Conservation (phyloP, 2,797 vertebrate species). For the Parotocinclus haroldoi region DNA sequence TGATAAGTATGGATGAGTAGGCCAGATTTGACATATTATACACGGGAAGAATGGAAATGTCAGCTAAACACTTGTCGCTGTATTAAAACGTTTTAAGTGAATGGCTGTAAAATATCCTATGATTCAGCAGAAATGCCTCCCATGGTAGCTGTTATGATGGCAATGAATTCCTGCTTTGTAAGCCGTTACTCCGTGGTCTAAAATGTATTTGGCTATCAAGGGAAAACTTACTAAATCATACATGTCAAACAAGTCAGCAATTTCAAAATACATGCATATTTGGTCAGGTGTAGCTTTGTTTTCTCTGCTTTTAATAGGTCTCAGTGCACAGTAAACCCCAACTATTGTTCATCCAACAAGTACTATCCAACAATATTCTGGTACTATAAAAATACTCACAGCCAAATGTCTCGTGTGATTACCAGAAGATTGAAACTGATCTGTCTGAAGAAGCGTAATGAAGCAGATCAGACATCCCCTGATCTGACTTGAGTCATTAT, state of each 20-base stretch:
- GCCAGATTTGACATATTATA: slow-evolving; percentile 5
- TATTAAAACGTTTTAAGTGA: slow-evolving; percentile 20
- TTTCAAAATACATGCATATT: slow-evolving; percentile 3
- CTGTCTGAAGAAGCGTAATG: slow-evolving; percentile 29
- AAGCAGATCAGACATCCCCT: slow-evolving; percentile 25
- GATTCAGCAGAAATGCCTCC: slow-evolving; percentile 31
- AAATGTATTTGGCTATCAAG: slow-evolving; percentile 18
- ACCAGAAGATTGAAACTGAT: slow-evolving; percentile 20
- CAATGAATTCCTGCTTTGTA: slow-evolving; percentile 24
- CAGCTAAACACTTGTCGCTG: slow-evolving; percentile 10
- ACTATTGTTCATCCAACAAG: background rate
- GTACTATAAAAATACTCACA: background rate
- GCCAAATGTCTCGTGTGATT: slow-evolving; percentile 22
- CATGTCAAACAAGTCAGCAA: slow-evolving; percentile 6
- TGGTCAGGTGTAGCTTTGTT: background rate
- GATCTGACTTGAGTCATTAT: slow-evolving; percentile 29
- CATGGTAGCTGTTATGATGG: slow-evolving; percentile 26
- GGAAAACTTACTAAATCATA: slow-evolving; percentile 10
- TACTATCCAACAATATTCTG: background rate
- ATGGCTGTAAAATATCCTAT: slow-evolving; percentile 17
- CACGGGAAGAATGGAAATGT: slow-evolving; percentile 7
- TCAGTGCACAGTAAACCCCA: no score
- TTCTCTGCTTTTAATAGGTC: background rate
- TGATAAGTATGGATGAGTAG: slow-evolving; percentile 8
- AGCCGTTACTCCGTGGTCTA: slow-evolving; percentile 22